phyloP scores from a whole-genome alignment of 2,797 vertebrate genomes.

The Cichlasoma orientale region DNA sequence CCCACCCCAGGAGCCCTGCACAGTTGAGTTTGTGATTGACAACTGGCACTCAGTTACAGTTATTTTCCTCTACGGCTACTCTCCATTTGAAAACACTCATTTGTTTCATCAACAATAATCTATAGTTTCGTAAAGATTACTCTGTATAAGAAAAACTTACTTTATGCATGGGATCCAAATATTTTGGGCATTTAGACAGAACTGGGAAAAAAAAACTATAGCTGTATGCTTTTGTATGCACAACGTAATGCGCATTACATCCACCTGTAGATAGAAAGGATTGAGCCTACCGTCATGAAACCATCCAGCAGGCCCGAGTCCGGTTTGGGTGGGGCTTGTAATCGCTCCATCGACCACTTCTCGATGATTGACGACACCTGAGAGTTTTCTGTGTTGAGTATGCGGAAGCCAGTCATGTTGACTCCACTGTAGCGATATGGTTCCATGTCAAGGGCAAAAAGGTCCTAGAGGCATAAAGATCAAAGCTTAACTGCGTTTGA shows the following conservation, averaged over 20 bases:
- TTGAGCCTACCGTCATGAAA: constrained; percentile 93
- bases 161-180: constrained; percentile 12
- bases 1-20: constrained; percentile 23
- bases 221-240: constrained; percentile 18
- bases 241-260: constrained; percentile 27
- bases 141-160: constrained; percentile 1
- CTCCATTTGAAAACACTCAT: constrained; percentile 17
- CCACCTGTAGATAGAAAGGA: not conserved
- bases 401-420: constrained; percentile 98
- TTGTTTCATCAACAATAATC: constrained; percentile 15
- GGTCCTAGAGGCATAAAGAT: constrained; percentile 81
- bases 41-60: constrained; percentile 14
- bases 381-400: constrained; percentile 94
- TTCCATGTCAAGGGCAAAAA: constrained; percentile 96
- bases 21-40: constrained; percentile 50
- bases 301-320: constrained; percentile 98
- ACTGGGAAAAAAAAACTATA: not conserved
- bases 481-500: not conserved
- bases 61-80: not conserved
- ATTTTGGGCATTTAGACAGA: constrained; percentile 13
- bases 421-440: constrained; percentile 96
- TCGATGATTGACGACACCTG: constrained; percentile 97
- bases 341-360: constrained; percentile 98
- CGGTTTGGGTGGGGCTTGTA: constrained; percentile 95
- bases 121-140: not conserved